phyloP scores from a whole-genome alignment of 2,888 invertebrate genomes.

The Leptopterna dolabrata region DNA sequence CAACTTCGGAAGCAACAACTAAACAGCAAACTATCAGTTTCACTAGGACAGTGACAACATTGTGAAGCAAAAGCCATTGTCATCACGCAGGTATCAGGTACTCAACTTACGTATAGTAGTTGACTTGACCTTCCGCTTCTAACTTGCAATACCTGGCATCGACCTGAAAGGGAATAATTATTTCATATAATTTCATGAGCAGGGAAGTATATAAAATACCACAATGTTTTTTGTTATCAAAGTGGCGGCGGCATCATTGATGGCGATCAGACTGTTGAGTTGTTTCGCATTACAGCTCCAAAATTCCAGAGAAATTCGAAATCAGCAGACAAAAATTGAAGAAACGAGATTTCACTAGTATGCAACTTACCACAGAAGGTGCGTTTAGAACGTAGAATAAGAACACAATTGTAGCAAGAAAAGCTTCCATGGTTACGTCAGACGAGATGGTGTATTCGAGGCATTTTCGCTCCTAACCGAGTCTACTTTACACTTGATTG shows the following conservation, averaged over 20 bases:
- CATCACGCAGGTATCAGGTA: too few relatives aligned
- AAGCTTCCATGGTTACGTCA: slow-evolving; percentile 34
- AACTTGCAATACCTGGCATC: slow-evolving; percentile 68
- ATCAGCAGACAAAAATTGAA: not conserved
- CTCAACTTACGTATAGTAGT: slow-evolving; percentile 67
- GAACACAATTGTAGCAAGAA: not conserved
- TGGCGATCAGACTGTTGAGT: not conserved
- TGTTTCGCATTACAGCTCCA: not conserved
- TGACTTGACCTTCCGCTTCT: slow-evolving; percentile 68
- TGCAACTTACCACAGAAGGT: not conserved
- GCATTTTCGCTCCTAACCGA: not conserved
- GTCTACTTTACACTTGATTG: not conserved
- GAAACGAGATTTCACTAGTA: not conserved
- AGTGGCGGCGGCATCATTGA: not conserved
- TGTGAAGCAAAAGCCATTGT: too few relatives aligned
- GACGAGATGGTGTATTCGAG: not conserved
- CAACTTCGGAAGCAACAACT: too few relatives aligned
- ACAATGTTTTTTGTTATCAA: not conserved
- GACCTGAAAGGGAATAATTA: slow-evolving; percentile 58
- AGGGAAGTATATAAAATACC: not conserved
- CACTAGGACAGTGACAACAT: too few relatives aligned
- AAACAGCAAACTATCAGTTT: too few relatives aligned
- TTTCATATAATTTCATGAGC: not conserved
- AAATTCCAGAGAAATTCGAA: not conserved
- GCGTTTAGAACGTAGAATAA: slow-evolving; percentile 12